phyloP scores from a whole-genome alignment of 2,797 vertebrate genomes.

The Clamator glandarius region DNA sequence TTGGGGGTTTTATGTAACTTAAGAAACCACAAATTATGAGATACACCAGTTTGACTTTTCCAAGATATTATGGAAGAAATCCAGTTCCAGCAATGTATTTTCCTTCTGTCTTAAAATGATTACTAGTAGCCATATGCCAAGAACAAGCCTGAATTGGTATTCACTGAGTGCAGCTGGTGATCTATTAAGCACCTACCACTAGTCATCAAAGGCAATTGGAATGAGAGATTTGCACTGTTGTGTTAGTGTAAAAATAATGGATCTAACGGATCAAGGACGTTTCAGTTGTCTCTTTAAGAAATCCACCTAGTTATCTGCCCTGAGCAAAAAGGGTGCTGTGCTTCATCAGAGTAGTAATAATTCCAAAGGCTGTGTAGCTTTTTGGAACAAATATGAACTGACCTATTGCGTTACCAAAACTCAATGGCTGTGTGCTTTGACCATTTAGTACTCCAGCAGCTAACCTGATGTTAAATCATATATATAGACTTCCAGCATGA shows the following conservation, averaged over 20 bases:
- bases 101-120: slow-evolving; percentile 10
- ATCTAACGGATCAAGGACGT: slow-evolving; percentile 13
- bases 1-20: neutral
- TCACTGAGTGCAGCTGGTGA: slow-evolving; percentile 23
- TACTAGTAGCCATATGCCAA: slow-evolving; percentile 22
- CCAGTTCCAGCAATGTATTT: slow-evolving; percentile 19
- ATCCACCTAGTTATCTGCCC: neutral
- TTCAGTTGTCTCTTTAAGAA: neutral
- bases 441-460: neutral
- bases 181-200: slow-evolving; percentile 1
- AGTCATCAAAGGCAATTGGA: slow-evolving; percentile 4
- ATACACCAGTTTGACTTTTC: neutral
- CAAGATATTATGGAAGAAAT: neutral
- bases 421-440: neutral
- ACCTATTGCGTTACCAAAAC: neutral
- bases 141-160: slow-evolving; percentile 8
- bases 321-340: neutral
- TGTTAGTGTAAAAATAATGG: neutral
- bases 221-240: slow-evolving; percentile 9
- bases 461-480: neutral
- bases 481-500: neutral
- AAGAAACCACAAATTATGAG: neutral
- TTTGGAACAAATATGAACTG: neutral
- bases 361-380: neutral
- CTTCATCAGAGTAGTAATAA: neutral